Evolutionary conservation across 1,140 invertebrate species (phyloP).

Genomic region (Pteromalus puparum): DNA sequence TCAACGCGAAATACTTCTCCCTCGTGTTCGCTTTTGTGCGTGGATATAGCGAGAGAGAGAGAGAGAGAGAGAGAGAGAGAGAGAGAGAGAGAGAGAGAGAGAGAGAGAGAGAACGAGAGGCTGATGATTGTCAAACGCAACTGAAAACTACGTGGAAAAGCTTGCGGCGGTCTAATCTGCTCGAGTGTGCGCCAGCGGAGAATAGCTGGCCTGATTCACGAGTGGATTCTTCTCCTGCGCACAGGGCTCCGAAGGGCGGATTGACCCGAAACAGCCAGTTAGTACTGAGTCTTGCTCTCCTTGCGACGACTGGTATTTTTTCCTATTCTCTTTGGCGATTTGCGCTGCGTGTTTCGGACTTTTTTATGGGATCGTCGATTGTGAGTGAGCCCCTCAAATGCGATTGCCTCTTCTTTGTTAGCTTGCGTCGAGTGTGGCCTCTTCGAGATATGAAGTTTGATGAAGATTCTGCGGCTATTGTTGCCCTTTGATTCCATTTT

Average conservation of each 20-base stretch:
- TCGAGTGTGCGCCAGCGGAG: slow-evolving; percentile 65
- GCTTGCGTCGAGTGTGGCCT: slow-evolving; percentile 6
- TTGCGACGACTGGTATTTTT: neutral
- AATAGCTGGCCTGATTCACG: slow-evolving; percentile 69
- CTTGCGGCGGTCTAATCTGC: slow-evolving; percentile 72
- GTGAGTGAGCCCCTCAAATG: neutral
- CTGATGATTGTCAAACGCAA: slow-evolving; percentile 64
- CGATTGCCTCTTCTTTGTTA: slow-evolving; percentile 49
- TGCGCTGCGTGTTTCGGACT: no score
- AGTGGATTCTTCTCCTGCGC: slow-evolving; percentile 53
- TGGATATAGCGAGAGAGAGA: slow-evolving; percentile 8
- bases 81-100: no score
- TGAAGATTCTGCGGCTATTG: slow-evolving; percentile 18
- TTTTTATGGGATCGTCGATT: neutral
- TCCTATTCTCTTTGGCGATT: neutral
- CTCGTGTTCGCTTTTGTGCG: slow-evolving; percentile 40
- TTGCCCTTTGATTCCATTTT: neutral
- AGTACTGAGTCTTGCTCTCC: neutral
- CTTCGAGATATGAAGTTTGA: slow-evolving; percentile 12
- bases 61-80: no score
- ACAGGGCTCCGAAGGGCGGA: neutral
- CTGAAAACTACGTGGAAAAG: slow-evolving; percentile 67
- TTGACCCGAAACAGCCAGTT: slow-evolving; percentile 44
- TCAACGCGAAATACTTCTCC: slow-evolving; percentile 58
- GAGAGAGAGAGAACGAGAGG: no score